Evolutionary conservation across 2,797 vertebrate species (phyloP), one percentile per base, ranked within the genome.

Genomic region (Scolopax bukidnonensis): DNA sequence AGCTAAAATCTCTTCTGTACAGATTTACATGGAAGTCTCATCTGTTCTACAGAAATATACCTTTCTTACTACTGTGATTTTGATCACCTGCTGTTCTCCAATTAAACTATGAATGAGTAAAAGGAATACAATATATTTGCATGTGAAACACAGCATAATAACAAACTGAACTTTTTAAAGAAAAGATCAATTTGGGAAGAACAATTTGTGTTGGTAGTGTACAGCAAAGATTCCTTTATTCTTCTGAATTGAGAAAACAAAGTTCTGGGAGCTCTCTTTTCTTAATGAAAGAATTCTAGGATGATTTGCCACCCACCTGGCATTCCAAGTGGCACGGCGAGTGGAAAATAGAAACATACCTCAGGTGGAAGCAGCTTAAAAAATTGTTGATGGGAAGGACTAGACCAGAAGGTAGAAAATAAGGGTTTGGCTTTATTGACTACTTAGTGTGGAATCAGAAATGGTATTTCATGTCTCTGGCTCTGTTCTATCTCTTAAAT

Each of bases 81-180:
- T 89, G 95, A 96, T 94, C 95, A 94, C 91, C 96, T 89, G 95
- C 96, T 96, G 89, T 90, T 96, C 90, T 89, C 43, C 96, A 95
- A 77, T 93, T 96, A 96, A 95, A 94, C 77, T 73, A 69, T 70
- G 67, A 95, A 77, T 47, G 93, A 88, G 67, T 88, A 10, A 89
- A 94, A 89, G 32, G 33, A 94, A 79, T 73, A 85, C 67, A 83
- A 87, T 82, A 36, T 87, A 94, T 87, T 70, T 93, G 78, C 85
- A 80, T 74, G 45, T 68, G 64, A 95, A 95, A 88, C 54, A 60
- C 68, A 85, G 61, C 38, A 77, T 8, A 71, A 82, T 43, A 80
- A 79, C 74, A 90, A 73, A 84, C 33, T 84, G 30, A 81, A 59
- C 13, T 73, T 91, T 91, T 88, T 56, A 6, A 87, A 90, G 60